phyloP scores from a whole-genome alignment of 2,797 vertebrate genomes.

The Coilia nasus region DNA sequence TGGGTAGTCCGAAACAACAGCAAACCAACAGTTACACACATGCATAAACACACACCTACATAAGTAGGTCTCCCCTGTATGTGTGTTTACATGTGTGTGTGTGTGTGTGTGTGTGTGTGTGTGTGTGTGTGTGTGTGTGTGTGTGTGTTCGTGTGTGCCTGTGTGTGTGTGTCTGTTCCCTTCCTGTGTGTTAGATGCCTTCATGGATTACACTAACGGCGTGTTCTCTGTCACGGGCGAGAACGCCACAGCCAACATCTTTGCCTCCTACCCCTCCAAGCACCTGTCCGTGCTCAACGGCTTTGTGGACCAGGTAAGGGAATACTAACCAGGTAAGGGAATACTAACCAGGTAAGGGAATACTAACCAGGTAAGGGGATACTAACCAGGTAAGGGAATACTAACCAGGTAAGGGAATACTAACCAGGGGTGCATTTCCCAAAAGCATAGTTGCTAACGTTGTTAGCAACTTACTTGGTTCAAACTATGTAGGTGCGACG shows the following conservation, averaged over 20 bases:
- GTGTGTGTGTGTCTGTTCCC: neutral
- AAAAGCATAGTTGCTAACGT: no score
- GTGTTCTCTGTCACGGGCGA: constrained; percentile 78
- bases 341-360: no score
- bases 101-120: neutral
- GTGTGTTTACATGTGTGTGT: no score
- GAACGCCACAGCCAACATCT: constrained; percentile 93
- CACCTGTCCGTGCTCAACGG: constrained; percentile 86
- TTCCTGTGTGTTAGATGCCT: constrained; percentile 76
- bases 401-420: no score
- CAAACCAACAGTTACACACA: neutral
- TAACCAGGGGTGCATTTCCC: no score
- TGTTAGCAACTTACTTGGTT: no score
- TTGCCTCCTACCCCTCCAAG: constrained; percentile 89
- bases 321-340: no score
- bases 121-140: no score
- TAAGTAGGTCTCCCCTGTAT: no score
- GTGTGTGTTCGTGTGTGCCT: neutral
- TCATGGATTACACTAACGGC: constrained; percentile 83
- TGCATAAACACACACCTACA: neutral
- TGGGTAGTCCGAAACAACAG: no score
- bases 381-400: no score
- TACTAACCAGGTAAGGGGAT: neutral
- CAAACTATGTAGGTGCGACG: no score
- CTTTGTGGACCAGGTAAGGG: constrained; percentile 91